Evolutionary conservation across 2,113 vertebrate genomes (phyloP).

Genomic region (Smithornis capensis): DNA sequence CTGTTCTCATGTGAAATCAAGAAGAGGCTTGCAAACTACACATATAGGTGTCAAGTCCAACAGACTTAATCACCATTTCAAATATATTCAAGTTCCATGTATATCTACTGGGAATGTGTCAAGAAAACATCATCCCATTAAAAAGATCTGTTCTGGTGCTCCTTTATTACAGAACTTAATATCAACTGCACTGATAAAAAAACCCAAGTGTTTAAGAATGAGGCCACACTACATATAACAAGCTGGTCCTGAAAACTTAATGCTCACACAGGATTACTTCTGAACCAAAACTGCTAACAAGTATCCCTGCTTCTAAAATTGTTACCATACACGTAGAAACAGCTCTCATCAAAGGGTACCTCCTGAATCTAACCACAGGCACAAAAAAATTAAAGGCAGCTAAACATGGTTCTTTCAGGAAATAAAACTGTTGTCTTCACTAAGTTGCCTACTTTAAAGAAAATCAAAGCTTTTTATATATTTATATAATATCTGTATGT

Average conservation of each 20-base stretch:
- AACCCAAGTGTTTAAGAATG: rapidly evolving
- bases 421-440: neutral
- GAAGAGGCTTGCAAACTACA: neutral
- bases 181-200: neutral
- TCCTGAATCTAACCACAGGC: neutral
- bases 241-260: neutral
- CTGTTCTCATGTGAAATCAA: neutral
- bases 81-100: neutral
- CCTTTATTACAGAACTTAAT: neutral
- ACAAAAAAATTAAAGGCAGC: neutral
- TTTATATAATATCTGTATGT: neutral
- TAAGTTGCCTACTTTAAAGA: neutral
- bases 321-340: neutral
- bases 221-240: neutral
- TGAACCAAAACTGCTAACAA: neutral
- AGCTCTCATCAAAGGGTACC: neutral
- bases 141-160: neutral
- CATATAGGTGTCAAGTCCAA: neutral
- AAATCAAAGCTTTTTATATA: neutral
- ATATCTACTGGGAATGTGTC: neutral
- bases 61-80: neutral
- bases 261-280: neutral
- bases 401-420: neutral
- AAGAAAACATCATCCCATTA: neutral
- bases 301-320: neutral